Evolutionary conservation across 2,888 invertebrate species (phyloP).

Genomic region (Metalampra italica): DNA sequence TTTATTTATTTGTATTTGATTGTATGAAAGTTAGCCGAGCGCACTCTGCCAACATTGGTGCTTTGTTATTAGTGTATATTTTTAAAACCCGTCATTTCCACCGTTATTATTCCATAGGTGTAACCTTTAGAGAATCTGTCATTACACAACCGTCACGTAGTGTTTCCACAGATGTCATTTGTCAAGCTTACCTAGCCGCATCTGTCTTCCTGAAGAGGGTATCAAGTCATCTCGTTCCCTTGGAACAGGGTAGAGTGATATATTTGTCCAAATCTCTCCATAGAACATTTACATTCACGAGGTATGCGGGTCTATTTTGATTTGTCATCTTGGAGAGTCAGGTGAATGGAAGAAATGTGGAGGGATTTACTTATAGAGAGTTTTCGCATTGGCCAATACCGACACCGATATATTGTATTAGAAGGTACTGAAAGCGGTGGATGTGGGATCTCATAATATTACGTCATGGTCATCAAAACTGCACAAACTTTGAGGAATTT

Average conservation of each 20-base stretch:
- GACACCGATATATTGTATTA: too few relatives aligned
- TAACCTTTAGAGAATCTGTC: neutral
- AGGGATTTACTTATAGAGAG: too few relatives aligned
- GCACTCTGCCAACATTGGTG: too few relatives aligned
- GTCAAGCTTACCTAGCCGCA: constrained; percentile 30
- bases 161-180: constrained; percentile 25
- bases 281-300: neutral
- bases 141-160: constrained; percentile 16
- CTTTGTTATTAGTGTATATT: too few relatives aligned
- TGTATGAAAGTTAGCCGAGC: too few relatives aligned
- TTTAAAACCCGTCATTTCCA: neutral
- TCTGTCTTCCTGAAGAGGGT: constrained; percentile 19
- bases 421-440: too few relatives aligned
- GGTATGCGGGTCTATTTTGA: constrained; percentile 1
- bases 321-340: neutral
- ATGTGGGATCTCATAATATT: too few relatives aligned
- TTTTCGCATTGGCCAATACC: too few relatives aligned
- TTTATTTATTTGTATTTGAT: too few relatives aligned
- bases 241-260: constrained; percentile 4
- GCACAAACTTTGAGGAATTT: too few relatives aligned
- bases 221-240: constrained; percentile 18
- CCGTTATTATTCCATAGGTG: constrained; percentile 12
- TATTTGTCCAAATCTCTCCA: neutral
- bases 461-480: too few relatives aligned
- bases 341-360: too few relatives aligned